These are phyloP conservation scores for Melitaea athalia DNA, from an alignment of 2,888 invertebrate species.

Conservation along the genomic window DNA sequence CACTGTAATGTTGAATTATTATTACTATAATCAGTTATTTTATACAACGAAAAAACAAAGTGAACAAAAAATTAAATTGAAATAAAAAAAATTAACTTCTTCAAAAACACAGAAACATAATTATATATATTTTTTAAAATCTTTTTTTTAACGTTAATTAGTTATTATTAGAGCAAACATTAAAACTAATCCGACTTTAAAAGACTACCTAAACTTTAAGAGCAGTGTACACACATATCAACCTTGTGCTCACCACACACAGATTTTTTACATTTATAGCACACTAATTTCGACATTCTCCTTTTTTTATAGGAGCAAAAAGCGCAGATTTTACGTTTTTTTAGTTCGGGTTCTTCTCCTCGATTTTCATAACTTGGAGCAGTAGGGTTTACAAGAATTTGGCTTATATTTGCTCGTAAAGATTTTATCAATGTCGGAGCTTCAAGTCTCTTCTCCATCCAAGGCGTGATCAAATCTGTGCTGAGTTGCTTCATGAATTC, in stretches of 20 bases:
- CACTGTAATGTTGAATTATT: background rate
- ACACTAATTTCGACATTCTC: slow-evolving; percentile 27
- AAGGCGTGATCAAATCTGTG: slow-evolving; percentile 19
- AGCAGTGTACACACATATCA: slow-evolving; percentile 15
- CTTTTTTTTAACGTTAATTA: too few species aligned
- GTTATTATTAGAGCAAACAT: too few species aligned
- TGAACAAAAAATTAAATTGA: too few species aligned
- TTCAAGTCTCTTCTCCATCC: slow-evolving; percentile 25
- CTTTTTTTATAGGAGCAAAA: slow-evolving; percentile 32
- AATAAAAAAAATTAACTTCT: background rate
- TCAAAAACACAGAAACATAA: too few species aligned
- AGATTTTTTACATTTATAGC: slow-evolving; percentile 32
- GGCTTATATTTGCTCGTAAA: slow-evolving; percentile 18
- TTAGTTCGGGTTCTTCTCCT: slow-evolving; percentile 24
- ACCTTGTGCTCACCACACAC: slow-evolving; percentile 34
- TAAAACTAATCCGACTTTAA: too few species aligned
- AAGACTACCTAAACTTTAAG: too few species aligned
- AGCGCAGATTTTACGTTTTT: slow-evolving; percentile 28
- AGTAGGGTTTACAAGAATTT: too few species aligned
- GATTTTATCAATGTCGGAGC: slow-evolving; percentile 21
- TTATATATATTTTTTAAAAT: too few species aligned
- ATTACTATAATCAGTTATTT: too few species aligned
- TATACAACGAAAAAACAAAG: too few species aligned
- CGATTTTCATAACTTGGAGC: too few species aligned
- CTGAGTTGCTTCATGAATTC: slow-evolving; percentile 18